These are phyloP conservation scores for Limnephilus rhombicus DNA, from an alignment of 2,888 invertebrate species.

Conservation along the genomic window DNA sequence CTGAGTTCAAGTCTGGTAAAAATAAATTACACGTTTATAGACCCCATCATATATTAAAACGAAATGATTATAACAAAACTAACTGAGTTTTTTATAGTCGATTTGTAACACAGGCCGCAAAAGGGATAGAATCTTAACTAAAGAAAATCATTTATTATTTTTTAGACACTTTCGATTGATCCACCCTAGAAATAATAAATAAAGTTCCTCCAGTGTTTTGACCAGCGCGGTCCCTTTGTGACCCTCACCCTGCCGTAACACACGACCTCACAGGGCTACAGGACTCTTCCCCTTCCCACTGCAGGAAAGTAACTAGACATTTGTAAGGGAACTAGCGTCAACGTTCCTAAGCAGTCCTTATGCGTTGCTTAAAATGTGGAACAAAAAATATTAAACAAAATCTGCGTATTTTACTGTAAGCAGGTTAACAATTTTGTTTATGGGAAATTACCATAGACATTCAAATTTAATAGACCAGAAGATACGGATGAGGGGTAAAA, in stretches of 20 bases:
- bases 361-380: not conserved
- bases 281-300: not conserved
- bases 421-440: too few relatives aligned
- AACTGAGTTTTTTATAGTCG: not conserved
- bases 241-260: not conserved
- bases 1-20: too few relatives aligned
- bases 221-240: slow-evolving; percentile 28
- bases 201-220: not conserved
- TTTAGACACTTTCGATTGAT: not conserved
- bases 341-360: not conserved
- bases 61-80: not conserved
- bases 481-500: too few relatives aligned
- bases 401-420: too few relatives aligned
- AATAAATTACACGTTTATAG: too few relatives aligned
- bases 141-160: not conserved
- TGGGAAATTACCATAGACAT: too few relatives aligned
- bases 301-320: not conserved
- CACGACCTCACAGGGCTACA: not conserved
- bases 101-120: not conserved
- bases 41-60: too few relatives aligned
- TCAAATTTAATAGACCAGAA: too few relatives aligned
- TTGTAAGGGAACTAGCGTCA: not conserved
- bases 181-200: not conserved
- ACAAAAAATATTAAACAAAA: too few relatives aligned
- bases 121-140: not conserved